Base-by-base conservation (phyloP, 2,888 invertebrate genomes). In the Zhuqinia jingwanae region DNA sequence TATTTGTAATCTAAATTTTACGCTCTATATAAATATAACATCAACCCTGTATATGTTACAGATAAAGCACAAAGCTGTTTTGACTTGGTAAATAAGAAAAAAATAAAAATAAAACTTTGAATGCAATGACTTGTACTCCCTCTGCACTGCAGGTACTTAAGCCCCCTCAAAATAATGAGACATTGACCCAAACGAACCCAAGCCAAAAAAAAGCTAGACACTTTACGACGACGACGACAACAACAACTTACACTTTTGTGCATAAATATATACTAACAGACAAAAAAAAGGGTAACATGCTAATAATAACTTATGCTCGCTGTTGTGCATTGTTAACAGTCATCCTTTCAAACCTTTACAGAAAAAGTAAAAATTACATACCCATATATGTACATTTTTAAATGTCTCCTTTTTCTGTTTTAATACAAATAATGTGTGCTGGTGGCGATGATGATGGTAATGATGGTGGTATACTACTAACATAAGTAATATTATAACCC, bases 401-500 rank as follows among this genome's bases (percentile, higher is more conserved):
- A n/a, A n/a, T n/a, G n/a, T n/a, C n/a, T n/a, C n/a, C n/a, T n/a
- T n/a, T n/a, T n/a, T n/a, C n/a, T n/a, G n/a, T n/a, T n/a, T n/a
- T n/a, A n/a, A n/a, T n/a, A n/a, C 50, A 73, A 73, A 27, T 1
- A 47, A 50, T 6, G 25, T 15, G 20, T 2, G 17, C 27, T 63
- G 65, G 15, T 42, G 20, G 42, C 42, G 42, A 58, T 56, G 1
- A 76, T 58, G 20, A 22, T 76, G 42, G 15, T 22, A 15, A 45
- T 47, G 70, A 20, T 47, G 22, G 25, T 58, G 42, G 22, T 20
- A 53, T 42, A 15, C 56, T 42, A 58, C 58, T 76, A 76, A 58
- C 22, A 76, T 76, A 36, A 36, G 36, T 36, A 76, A 76, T 76
- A 25, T 76, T 58, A 76, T 58, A 76, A 58, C 42, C 56, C 58